Base-by-base conservation (phyloP, 2,888 invertebrate genomes). In the Cataglyphis altisquamis region DNA sequence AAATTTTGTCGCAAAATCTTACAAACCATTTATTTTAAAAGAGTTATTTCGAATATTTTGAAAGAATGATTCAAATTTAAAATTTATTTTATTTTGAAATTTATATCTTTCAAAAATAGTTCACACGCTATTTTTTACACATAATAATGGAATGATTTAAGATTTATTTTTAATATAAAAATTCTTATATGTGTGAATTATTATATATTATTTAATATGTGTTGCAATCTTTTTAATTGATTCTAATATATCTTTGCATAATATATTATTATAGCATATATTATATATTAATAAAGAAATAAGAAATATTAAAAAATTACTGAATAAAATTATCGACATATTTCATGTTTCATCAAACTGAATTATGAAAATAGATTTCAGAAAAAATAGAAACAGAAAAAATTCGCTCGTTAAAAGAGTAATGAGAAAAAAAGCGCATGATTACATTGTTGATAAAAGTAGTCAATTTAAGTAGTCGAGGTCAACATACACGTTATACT, bases 391-490 rank as follows among this genome's bases (percentile, higher is more conserved):
- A 29, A 45, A 57, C 15, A 21, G 67, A 67, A 41, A 64, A 48
- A 32, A 15, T 57, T 9, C 15, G 0, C 32, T n/a, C 18, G 4
- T 73, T 45, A 63, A 62, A 45, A 70, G 8, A 70, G 9, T 57
- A 70, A 67, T 15, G n/a, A 57, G 29, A 55, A 55, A 52, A 77
- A n/a, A 77, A 77, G 21, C 15, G 15, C 10, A 21, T 32, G n/a
- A 45, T 77, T 41, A 15, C 12, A 55, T 77, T 32, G 21, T 32
- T 57, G 6, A 64, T 77, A n/a, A 57, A 77, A 62, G 29, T 73
- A 57, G 21, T 10, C 39, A 62, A 68, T 78, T 70, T 80, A 64
- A 81, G 52, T 63, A 68, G 45, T 32, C 36, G 45, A 45, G 63
- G 25, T 64, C 70, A 48, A 25, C 15, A 48, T 52, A 66, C 48